These are phyloP conservation scores for Orussus abietinus DNA, from an alignment of 1,140 invertebrate genomes.

Conservation along the genomic window DNA sequence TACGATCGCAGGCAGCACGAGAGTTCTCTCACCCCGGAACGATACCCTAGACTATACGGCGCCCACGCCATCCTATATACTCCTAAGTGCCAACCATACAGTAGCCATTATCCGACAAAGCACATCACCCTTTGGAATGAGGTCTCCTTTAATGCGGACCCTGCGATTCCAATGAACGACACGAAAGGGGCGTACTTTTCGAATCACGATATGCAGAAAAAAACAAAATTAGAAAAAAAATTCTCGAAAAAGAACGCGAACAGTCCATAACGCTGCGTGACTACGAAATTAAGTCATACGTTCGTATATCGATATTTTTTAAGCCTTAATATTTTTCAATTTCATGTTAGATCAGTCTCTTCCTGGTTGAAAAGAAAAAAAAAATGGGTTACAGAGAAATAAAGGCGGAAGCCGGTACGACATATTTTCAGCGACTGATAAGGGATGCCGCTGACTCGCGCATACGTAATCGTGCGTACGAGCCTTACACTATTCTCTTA, in stretches of 20 bases:
- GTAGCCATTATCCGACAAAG: not conserved
- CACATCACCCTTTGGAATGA: slow-evolving; percentile 7
- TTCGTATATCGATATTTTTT: too few relatives aligned
- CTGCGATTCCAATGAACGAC: not conserved
- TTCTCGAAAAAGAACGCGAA: not conserved
- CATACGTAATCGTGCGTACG: too few relatives aligned
- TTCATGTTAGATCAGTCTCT: slow-evolving; percentile 11
- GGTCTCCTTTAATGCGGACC: slow-evolving; percentile 6
- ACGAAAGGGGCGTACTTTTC: slow-evolving; percentile 1
- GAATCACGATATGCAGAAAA: not conserved
- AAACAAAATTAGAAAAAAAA: slow-evolving; percentile 1
- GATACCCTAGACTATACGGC: slow-evolving; percentile 37
- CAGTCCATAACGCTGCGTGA: not conserved
- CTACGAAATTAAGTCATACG: slow-evolving; percentile 2
- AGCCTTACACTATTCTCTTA: too few relatives aligned
- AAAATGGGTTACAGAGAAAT: too few relatives aligned
- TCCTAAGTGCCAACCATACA: not conserved
- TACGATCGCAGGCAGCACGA: too few relatives aligned
- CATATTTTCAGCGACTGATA: too few relatives aligned
- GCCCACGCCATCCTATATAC: slow-evolving; percentile 21
- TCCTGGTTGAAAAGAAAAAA: slow-evolving; percentile 1
- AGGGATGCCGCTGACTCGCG: too few relatives aligned
- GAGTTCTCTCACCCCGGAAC: slow-evolving; percentile 33
- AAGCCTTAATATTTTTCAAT: slow-evolving; percentile 7
- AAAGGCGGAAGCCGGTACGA: too few relatives aligned